Conservation (phyloP, 2,113 vertebrate genomes). For the Leptodactylus fuscus region DNA sequence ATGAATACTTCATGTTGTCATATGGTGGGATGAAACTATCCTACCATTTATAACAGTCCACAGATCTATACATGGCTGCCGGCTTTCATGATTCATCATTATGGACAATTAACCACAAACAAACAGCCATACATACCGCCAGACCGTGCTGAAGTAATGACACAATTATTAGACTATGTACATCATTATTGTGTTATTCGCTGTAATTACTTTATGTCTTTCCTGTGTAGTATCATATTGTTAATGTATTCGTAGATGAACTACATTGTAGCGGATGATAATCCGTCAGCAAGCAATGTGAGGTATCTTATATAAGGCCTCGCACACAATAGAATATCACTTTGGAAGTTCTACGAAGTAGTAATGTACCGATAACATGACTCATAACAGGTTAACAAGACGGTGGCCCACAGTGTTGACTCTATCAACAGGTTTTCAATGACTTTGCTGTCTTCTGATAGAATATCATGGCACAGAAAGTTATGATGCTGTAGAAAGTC, state of each 20-base stretch:
- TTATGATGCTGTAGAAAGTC: no score
- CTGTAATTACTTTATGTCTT: not conserved
- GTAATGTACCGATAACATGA: no score
- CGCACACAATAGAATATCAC: no score
- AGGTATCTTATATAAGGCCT: no score
- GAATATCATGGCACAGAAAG: no score
- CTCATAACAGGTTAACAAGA: no score
- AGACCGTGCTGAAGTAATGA: not conserved
- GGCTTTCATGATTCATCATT: conserved; percentile 21
- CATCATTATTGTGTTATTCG: not conserved
- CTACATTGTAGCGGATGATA: not conserved
- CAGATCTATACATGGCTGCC: conserved; percentile 1
- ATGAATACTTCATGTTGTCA: conserved; percentile 23
- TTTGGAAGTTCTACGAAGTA: no score
- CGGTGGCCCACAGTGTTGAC: no score
- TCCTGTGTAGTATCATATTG: not conserved
- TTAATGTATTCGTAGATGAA: not conserved
- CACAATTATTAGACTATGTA: not conserved
- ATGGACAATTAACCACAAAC: conserved; percentile 21
- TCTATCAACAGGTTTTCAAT: no score
- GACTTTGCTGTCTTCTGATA: no score
- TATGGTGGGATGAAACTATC: not conserved
- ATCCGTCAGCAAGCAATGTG: no score
- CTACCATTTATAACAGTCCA: not conserved
- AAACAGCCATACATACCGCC: not conserved